Evolutionary conservation across 2,113 vertebrate genomes (phyloP).

Genomic region (Monopterus albus): DNA sequence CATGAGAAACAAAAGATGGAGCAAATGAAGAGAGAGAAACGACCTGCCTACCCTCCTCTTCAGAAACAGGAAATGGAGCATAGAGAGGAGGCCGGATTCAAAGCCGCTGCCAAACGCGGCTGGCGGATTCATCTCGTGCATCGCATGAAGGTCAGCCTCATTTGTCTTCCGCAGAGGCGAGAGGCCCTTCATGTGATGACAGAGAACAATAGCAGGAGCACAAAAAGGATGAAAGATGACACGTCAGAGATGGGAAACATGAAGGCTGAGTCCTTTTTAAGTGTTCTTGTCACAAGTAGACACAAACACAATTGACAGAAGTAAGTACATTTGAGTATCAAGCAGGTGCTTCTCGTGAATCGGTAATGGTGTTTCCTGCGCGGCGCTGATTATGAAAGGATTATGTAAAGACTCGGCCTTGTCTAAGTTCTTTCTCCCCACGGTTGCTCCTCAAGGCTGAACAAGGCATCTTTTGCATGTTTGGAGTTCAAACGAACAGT

Average conservation of each 20-base stretch:
- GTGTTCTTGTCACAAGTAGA: constrained; percentile 22
- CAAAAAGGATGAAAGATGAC: constrained; percentile 47
- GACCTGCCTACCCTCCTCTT: constrained; percentile 5
- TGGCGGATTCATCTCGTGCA: constrained; percentile 21
- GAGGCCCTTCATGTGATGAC: constrained; percentile 55
- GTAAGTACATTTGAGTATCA: constrained; percentile 58
- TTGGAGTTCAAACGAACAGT: not conserved
- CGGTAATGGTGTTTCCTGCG: constrained; percentile 13
- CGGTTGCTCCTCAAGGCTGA: not conserved
- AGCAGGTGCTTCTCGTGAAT: constrained; percentile 63
- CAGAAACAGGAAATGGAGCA: constrained; percentile 40
- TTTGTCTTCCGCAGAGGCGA: constrained; percentile 55
- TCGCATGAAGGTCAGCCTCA: constrained; percentile 58
- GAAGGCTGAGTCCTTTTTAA: constrained; percentile 50
- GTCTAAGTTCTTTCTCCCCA: not conserved
- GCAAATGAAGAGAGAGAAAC: constrained; percentile 5
- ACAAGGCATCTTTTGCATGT: not conserved
- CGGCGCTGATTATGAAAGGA: constrained; percentile 3
- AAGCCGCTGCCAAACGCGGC: constrained; percentile 13
- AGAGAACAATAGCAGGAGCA: not conserved
- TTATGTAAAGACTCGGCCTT: no score
- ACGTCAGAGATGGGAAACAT: constrained; percentile 21
- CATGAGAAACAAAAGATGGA: constrained; percentile 13
- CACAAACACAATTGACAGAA: constrained; percentile 18
- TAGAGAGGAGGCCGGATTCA: constrained; percentile 20